Conservation (phyloP, 2,888 invertebrate genomes). For the Athalia rosae region DNA sequence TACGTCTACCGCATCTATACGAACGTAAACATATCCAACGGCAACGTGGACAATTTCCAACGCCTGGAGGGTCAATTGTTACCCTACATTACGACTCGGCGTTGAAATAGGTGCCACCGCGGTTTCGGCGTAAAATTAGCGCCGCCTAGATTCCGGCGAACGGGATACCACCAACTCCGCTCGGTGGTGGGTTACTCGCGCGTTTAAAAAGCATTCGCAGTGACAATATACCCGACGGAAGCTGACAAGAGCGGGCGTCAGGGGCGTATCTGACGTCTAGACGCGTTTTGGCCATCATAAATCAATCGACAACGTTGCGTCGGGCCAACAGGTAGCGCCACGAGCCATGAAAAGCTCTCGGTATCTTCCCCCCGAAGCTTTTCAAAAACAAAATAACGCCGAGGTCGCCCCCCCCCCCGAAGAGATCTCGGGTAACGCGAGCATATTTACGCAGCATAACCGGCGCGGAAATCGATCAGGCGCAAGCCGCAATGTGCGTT, state of each 20-base stretch:
- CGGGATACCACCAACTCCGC: background rate
- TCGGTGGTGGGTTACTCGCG: constrained; percentile 18
- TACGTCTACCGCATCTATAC: constrained; percentile 22
- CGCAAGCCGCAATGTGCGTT: too few species aligned
- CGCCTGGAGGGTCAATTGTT: constrained; percentile 26
- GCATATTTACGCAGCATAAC: too few species aligned
- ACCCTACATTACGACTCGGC: constrained; percentile 20
- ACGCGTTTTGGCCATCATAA: constrained; percentile 40
- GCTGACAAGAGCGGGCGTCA: constrained; percentile 41
- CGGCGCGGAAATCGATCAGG: too few species aligned
- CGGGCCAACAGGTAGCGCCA: constrained; percentile 46
- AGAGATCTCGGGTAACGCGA: background rate
- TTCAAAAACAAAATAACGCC: background rate
- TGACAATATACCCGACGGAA: constrained; percentile 36
- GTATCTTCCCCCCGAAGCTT: background rate
- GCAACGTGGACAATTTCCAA: constrained; percentile 46
- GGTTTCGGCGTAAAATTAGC: constrained; percentile 8
- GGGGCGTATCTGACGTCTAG: constrained; percentile 39
- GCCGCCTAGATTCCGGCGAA: too few species aligned
- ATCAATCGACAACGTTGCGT: constrained; percentile 43
- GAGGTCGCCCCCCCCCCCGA: background rate
- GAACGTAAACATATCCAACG: constrained; percentile 41
- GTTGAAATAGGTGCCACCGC: constrained; percentile 52
- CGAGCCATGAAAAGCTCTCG: constrained; percentile 26
- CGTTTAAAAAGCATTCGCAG: constrained; percentile 37